These are phyloP conservation scores for Malurus alboscapulatus DNA, from an alignment of 2,113 vertebrate genomes.

Conservation along the genomic window DNA sequence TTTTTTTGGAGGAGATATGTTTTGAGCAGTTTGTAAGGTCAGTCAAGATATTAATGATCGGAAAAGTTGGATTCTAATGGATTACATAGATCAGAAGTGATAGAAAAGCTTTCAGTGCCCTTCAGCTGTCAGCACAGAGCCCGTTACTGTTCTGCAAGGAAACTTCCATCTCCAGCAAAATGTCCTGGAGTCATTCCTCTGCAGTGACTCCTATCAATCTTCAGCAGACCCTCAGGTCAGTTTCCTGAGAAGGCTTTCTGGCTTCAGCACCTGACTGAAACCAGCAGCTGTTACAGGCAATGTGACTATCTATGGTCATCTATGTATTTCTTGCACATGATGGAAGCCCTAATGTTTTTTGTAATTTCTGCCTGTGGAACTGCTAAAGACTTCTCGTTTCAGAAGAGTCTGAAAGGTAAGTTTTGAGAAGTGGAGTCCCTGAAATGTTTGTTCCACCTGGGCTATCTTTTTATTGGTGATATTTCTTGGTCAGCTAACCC, in stretches of 20 bases:
- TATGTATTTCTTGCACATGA: not conserved
- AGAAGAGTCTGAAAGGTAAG: not conserved
- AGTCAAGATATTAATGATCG: not conserved
- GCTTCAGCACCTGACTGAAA: not conserved
- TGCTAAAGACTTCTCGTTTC: rapidly evolving
- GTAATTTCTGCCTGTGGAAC: not conserved
- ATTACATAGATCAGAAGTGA: not conserved
- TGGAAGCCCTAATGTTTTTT: not conserved
- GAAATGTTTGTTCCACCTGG: not conserved
- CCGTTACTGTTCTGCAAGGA: not conserved
- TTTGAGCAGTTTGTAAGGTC: not conserved
- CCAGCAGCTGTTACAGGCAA: not conserved
- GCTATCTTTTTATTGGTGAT: not conserved
- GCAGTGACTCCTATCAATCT: not conserved
- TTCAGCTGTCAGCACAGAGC: not conserved
- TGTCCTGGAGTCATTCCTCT: not conserved
- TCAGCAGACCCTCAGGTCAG: rapidly evolving
- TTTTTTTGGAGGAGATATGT: not conserved
- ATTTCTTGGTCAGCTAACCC: not conserved
- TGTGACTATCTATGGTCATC: not conserved
- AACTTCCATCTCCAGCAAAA: not conserved
- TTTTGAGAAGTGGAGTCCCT: not conserved
- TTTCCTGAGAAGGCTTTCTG: not conserved
- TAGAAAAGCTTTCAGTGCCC: not conserved
- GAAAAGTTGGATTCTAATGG: not conserved